Base-by-base conservation (phyloP, 2,113 vertebrate genomes). In the Engystomops pustulosus region DNA sequence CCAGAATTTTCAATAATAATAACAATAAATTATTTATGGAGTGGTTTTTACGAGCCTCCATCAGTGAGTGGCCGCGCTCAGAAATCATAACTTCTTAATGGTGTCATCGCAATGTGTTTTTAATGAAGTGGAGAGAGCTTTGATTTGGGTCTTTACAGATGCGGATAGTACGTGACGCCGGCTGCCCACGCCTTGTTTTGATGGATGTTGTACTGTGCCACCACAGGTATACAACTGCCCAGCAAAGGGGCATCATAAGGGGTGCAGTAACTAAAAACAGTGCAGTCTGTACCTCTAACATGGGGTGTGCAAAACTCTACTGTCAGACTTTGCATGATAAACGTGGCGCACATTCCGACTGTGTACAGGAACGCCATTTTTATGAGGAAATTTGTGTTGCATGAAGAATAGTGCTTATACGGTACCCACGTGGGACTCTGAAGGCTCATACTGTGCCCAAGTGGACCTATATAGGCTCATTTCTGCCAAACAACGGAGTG, bases 11-110 rank as follows among this genome's bases (percentile, higher is more conserved):
- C 79, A 51, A 36, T 68, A 49, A 80, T 68, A 23, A 51, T 81
- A 68, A 80, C 30, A 45, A 69, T 80, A 70, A 69, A 69, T 69
- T 69, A 81, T 81, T 81, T 36, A 81, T 30, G 18, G 18, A 4
- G 62, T 10, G 62, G 11, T 69, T 69, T 69, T 69, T 51, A 23
- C 62, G 23, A 49, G 65, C 4, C 25, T 80, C 44, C 62, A 32
- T 23, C 41, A 68, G 27, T 18, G 65, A 67, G 20, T 10, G 27
- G 9, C 12, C 12, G 30, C 9, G 3, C 60, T 36, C 20, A 14
- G 53, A 65, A 27, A 36, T 41, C 53, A 62, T 79, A 44, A 60
- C 55, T 81, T 51, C 30, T 36, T 70, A 81, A 81, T 81, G 79
- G 62, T 51, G 79, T 69, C 79, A 70, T 34, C 6, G 44, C 65